A percentile compares a stretch with the other conserved stretches of the same genome.
phyloP scores from a whole-genome alignment of 2,797 vertebrate genomes.

The Antrozous pallidus region DNA sequence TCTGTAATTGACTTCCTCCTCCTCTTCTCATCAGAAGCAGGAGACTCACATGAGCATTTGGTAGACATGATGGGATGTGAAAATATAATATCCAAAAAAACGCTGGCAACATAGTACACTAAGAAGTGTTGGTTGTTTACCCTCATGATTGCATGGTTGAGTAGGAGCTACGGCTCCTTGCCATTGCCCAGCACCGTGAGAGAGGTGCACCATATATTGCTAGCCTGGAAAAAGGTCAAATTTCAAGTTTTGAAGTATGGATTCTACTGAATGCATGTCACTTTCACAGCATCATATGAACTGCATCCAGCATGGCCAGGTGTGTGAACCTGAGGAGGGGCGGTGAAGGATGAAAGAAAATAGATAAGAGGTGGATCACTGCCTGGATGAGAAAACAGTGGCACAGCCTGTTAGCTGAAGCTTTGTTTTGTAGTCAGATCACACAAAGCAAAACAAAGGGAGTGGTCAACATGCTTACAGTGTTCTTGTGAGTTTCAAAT shows the following conservation, averaged over 20 bases:
- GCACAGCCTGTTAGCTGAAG: too few relatives aligned
- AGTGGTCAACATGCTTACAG: too few relatives aligned
- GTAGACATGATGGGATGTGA: background rate
- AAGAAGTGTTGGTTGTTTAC: background rate
- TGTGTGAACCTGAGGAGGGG: too few relatives aligned
- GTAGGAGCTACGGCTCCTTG: fast-evolving
- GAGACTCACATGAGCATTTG: too few relatives aligned
- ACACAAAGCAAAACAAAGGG: too few relatives aligned
- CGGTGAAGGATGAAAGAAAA: too few relatives aligned
- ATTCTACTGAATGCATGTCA: background rate
- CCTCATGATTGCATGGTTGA: background rate
- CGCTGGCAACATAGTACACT: background rate
- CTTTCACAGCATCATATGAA: background rate
- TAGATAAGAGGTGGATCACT: too few relatives aligned
- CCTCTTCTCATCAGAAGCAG: background rate
- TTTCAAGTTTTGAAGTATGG: background rate
- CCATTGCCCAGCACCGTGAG: background rate
- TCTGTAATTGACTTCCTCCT: background rate
- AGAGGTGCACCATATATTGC: background rate
- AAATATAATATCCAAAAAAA: background rate
- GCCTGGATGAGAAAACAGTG: too few relatives aligned
- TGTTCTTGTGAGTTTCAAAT: too few relatives aligned
- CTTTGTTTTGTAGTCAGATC: too few relatives aligned
- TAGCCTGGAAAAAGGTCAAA: background rate
- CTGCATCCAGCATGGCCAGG: too few relatives aligned